Conservation (phyloP, 2,888 invertebrate genomes). For the Hipparchia semele region DNA sequence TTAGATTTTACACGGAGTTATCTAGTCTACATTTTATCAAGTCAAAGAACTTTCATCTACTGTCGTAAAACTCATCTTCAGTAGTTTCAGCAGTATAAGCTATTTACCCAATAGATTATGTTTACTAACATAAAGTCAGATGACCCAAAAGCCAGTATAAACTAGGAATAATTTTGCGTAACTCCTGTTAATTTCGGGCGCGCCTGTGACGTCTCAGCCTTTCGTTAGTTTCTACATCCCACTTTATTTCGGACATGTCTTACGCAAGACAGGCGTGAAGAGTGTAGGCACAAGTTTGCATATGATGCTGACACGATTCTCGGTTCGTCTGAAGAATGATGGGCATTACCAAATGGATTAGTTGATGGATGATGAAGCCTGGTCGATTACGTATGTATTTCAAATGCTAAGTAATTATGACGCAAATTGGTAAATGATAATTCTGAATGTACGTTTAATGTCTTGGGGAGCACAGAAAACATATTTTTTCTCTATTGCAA, state of each 20-base stretch:
- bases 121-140: conserved; percentile 13
- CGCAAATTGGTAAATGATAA: neutral
- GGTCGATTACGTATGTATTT: neutral
- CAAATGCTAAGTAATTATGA: neutral
- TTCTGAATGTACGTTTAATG: neutral
- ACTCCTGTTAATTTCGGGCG: conserved; percentile 58
- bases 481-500: neutral
- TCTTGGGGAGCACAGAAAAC: neutral
- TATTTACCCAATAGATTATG: conserved; percentile 15
- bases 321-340: neutral
- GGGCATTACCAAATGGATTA: conserved; percentile 2
- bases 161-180: conserved; percentile 55
- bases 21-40: too few relatives aligned
- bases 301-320: neutral
- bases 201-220: conserved; percentile 56
- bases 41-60: neutral
- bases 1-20: too few relatives aligned
- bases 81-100: conserved; percentile 1
- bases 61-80: conserved; percentile 7
- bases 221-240: conserved; percentile 56
- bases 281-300: neutral
- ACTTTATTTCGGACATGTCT: conserved; percentile 66
- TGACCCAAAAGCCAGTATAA: conserved; percentile 27
- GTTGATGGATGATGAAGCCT: neutral
- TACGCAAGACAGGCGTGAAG: conserved; percentile 57